Percentiles rank a stretch among this genome's conserved stretches.
Conservation (phyloP, 2,113 vertebrate species). For the Phyllopteryx taeniolatus region DNA sequence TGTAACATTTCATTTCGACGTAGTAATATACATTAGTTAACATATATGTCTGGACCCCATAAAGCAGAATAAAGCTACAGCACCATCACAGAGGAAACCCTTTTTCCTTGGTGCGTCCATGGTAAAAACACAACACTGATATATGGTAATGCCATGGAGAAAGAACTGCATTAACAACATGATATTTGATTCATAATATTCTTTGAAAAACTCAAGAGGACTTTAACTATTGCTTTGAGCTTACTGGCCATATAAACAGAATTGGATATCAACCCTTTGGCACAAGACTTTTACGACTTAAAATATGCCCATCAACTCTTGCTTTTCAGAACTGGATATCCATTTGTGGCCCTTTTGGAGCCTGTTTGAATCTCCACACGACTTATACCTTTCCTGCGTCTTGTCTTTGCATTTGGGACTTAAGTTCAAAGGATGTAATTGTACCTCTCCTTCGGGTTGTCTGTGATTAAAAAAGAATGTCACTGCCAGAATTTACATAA, state of each 20-base stretch:
- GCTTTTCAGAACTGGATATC: too few relatives aligned
- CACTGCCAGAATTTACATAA: background rate
- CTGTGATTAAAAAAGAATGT: background rate
- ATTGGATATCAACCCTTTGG: background rate
- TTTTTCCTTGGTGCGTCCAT: background rate
- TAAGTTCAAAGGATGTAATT: background rate
- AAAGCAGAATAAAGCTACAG: background rate
- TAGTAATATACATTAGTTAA: background rate
- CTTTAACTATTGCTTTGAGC: slow-evolving; percentile 3
- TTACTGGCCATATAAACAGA: background rate
- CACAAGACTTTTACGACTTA: background rate
- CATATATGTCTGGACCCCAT: background rate
- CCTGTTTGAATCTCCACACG: background rate
- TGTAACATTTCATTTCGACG: slow-evolving; percentile 11
- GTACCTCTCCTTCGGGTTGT: background rate
- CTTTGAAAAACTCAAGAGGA: slow-evolving; percentile 3
- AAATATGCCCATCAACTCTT: background rate
- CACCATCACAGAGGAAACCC: background rate
- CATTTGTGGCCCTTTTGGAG: background rate
- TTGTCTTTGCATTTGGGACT: background rate
- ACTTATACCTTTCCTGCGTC: background rate
- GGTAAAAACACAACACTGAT: background rate
- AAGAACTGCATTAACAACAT: background rate
- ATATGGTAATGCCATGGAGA: background rate
- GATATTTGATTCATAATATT: slow-evolving; percentile 3